A percentile compares a stretch with the other conserved stretches of the same genome.
Evolutionary conservation across 2,113 vertebrate genomes (phyloP).

Genomic region (Haliaeetus leucogaster): DNA sequence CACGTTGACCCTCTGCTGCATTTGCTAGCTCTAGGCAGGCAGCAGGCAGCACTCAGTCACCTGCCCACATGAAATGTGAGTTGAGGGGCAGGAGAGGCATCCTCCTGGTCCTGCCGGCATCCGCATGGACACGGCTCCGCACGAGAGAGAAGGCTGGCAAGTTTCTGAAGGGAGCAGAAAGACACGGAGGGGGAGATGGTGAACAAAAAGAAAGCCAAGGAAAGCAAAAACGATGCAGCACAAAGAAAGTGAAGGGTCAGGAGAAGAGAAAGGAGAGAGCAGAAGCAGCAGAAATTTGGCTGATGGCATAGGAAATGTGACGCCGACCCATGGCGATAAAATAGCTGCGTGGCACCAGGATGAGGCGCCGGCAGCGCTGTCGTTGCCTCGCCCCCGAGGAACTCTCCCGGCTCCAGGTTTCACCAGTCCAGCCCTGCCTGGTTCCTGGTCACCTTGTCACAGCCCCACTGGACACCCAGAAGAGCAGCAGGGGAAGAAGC

Average conservation of each 20-base stretch:
- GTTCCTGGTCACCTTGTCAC: neutral
- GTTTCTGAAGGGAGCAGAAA: neutral
- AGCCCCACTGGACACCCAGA: neutral
- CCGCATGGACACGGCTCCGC: rapidly evolving
- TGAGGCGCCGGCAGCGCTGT: rapidly evolving
- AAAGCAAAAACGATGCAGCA: neutral
- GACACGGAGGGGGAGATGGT: rapidly evolving
- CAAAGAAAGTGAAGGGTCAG: neutral
- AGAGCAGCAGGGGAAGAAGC: neutral
- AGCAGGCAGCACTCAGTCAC: neutral
- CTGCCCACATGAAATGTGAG: neutral
- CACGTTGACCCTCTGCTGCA: neutral
- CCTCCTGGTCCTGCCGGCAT: neutral
- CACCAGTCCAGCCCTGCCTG: neutral
- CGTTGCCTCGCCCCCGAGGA: rapidly evolving
- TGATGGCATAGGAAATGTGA: rapidly evolving
- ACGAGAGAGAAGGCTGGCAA: neutral
- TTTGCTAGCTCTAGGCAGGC: neutral
- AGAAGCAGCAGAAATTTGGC: neutral
- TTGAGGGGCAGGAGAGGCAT: neutral
- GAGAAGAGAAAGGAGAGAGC: neutral
- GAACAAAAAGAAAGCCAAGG: neutral
- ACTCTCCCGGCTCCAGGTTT: neutral
- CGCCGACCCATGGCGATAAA: rapidly evolving
- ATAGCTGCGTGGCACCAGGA: neutral